These are phyloP conservation scores for Cassiopea andromeda DNA, from an alignment of 30 jellyfish, hydroid and myxozoan genomes.

Conservation along the genomic window DNA sequence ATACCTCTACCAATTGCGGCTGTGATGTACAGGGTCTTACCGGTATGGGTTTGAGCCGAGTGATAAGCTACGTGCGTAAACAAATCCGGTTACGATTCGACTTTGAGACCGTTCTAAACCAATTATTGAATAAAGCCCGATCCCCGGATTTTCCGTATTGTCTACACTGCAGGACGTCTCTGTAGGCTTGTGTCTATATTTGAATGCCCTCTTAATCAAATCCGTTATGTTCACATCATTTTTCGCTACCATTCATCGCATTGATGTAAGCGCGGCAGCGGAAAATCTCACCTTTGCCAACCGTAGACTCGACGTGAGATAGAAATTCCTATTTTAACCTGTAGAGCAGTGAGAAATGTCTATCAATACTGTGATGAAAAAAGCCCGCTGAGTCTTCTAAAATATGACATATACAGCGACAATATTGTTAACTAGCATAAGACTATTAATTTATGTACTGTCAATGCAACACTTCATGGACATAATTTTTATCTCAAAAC, in stretches of 20 bases:
- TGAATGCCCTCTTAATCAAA: slow-evolving; percentile 70
- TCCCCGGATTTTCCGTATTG: slow-evolving; percentile 83
- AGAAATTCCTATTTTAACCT: slow-evolving; percentile 17
- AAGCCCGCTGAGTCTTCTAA: slow-evolving; percentile 34
- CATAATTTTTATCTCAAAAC: too few species aligned
- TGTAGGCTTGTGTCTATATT: slow-evolving; percentile 70
- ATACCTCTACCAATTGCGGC: too few species aligned
- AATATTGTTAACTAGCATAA: background rate
- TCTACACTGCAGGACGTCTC: slow-evolving; percentile 70
- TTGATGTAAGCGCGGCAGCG: slow-evolving; percentile 29
- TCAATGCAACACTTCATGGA: too few species aligned
- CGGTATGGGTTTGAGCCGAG: slow-evolving; percentile 54
- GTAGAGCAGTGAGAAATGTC: slow-evolving; percentile 6
- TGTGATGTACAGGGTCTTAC: slow-evolving; percentile 4
- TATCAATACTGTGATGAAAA: background rate
- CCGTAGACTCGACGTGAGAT: slow-evolving; percentile 12
- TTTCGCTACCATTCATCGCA: slow-evolving; percentile 43
- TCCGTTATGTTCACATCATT: slow-evolving; percentile 74
- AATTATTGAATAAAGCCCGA: slow-evolving; percentile 76
- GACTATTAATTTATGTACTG: background rate
- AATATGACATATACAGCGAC: slow-evolving; percentile 28
- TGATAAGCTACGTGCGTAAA: slow-evolving; percentile 8
- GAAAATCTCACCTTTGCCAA: slow-evolving; percentile 1
- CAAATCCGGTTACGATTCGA: slow-evolving; percentile 77
- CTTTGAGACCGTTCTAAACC: slow-evolving; percentile 76